Conservation (phyloP, 2,888 invertebrate species). For the Drosophila nr. perissopoda region DNA sequence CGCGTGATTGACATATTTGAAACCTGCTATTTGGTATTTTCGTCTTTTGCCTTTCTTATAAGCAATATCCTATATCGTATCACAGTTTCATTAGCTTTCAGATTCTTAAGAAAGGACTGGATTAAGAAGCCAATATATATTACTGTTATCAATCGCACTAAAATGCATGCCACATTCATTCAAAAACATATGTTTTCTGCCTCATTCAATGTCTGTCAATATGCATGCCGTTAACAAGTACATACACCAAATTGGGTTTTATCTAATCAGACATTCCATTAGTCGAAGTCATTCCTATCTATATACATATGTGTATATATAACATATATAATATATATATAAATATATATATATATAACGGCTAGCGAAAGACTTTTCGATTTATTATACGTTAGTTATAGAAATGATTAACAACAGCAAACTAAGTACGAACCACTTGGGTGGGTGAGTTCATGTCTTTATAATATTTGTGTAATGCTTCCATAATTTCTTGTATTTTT, state of each 20-base stretch:
- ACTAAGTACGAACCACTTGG: constrained; percentile 13
- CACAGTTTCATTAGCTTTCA: neutral
- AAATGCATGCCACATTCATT: constrained; percentile 5
- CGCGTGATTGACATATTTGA: too few species aligned
- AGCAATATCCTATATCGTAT: constrained; percentile 2
- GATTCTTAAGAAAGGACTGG: neutral
- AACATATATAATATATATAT: neutral
- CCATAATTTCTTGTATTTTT: constrained; percentile 30
- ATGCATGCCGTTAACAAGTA: constrained; percentile 3
- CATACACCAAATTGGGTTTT: constrained; percentile 27
- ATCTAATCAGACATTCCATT: constrained; percentile 49
- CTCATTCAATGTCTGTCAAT: constrained; percentile 17
- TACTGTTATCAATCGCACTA: constrained; percentile 11
- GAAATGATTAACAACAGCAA: constrained; percentile 37
- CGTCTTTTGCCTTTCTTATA: neutral
- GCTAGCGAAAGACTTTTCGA: too few species aligned
- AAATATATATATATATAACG: neutral
- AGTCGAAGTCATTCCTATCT: constrained; percentile 33
- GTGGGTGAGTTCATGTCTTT: constrained; percentile 41
- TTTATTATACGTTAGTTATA: constrained; percentile 45
- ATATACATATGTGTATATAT: neutral
- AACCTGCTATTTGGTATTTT: too few species aligned
- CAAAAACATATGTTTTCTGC: constrained; percentile 6
- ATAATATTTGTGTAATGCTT: constrained; percentile 45
- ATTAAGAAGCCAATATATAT: neutral